Evolutionary conservation across 2,888 invertebrate species (phyloP), one percentile per base, ranked within the genome.

Genomic region (Pheosia gnoma): DNA sequence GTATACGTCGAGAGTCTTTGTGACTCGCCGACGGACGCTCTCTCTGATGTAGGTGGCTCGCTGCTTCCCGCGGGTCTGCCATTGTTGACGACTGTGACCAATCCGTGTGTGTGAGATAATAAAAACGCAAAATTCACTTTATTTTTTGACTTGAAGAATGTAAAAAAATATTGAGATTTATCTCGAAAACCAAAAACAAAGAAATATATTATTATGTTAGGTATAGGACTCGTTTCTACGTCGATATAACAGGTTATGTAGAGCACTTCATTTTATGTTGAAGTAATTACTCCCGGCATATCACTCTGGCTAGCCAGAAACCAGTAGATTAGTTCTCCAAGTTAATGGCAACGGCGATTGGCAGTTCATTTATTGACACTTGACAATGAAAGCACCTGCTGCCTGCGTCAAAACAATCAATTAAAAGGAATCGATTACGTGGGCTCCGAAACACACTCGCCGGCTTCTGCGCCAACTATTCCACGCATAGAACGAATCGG

Each of bases 401-500:
- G 80, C 70, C 72, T 77, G 78, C 80, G 75, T 80, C 73, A 81
- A 83, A 84, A 80, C 83, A 86, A 89, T 87, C 82, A 88, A 90
- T 89, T 89, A 88, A 83, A 81, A 75, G 73, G 81, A 88, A 87
- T 84, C 86, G 83, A 88, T 90, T 89, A 88, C 73, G 82, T 72
- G 73, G 74, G 76, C 72, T 73, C 74, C 74, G 79, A 78, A 82
- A 76, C 78, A 72, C 67, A 66, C 68, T 68, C 65, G 77, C 76
- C 80, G 81, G 83, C 85, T 86, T 82, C 89, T 82, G 84, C 82
- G 75, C 76, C 74, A 74, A 71, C 80, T 74, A 67, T 77, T 77
- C 74, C 78, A 82, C 80, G 76, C 84, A 86, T 89, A 90, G 90
- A 92, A 92, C 90, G 90, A 90, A 92, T 93, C 87, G 84, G 83